These are phyloP conservation scores for Octonoba sinensis DNA, from an alignment of 2,888 invertebrate species.

Conservation along the genomic window DNA sequence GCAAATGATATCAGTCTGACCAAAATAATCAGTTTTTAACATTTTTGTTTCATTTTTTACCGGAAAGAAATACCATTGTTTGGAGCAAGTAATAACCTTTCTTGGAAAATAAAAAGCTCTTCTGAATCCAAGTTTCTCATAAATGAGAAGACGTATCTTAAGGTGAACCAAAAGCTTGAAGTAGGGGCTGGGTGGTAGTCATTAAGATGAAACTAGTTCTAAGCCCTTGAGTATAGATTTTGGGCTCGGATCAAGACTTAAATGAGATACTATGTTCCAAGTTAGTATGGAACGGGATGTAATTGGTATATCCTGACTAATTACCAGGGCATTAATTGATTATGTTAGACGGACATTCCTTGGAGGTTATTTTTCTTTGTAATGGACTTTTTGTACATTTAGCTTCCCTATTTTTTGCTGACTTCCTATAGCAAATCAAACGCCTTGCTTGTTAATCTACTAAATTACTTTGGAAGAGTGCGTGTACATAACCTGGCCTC, in stretches of 20 bases:
- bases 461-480: no score
- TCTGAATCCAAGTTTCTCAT: constrained; percentile 23
- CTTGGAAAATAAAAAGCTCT: no score
- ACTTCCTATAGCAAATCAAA: no score
- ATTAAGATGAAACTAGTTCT: constrained; percentile 52
- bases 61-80: no score
- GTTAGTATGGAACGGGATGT: constrained; percentile 34
- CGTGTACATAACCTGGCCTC: no score
- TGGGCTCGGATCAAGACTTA: constrained; percentile 56
- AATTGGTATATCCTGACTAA: constrained; percentile 54
- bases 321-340: constrained; percentile 28
- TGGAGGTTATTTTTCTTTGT: background rate
- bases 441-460: no score
- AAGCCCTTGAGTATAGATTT: constrained; percentile 51
- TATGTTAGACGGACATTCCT: constrained; percentile 8
- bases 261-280: constrained; percentile 35
- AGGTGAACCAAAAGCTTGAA: constrained; percentile 13
- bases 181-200: constrained; percentile 26
- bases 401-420: no score
- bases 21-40: no score
- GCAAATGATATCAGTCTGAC: no score
- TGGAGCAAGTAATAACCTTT: no score
- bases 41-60: no score
- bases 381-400: no score
- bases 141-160: constrained; percentile 53